Base-by-base conservation (phyloP, 1,140 invertebrate species). In the Penaeus vannamei region DNA sequence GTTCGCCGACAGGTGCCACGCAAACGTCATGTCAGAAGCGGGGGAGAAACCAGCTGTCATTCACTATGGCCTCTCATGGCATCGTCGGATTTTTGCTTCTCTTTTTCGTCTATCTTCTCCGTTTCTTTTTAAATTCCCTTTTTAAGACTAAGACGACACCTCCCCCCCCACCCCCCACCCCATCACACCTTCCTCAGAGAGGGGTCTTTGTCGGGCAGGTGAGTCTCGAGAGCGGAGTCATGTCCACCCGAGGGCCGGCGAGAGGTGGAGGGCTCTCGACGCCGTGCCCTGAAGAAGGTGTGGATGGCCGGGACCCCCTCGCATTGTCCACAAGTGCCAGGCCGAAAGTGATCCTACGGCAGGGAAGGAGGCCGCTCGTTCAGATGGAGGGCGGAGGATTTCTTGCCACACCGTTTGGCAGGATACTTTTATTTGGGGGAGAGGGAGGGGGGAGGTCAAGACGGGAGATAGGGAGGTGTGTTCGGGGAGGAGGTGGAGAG, bases 241-340 rank as follows among this genome's bases (percentile, higher is more conserved):
- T 76, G 86, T 88, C 86, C 64, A 53, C 69, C 81, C 81, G 84
- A 84, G 84, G 81, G 36, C 42, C 46, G 62, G 86, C 42, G 53
- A 88, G 86, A 88, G n/a, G 23, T 88, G 64, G 81, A 88, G 86
- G 60, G 61, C 66, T 60, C 86, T 88, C 81, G 64, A 84, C 79
- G 83, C 86, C 29, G 80, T 84, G 64, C 64, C 23, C 86, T 60
- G 80, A 72, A 60, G 86, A 84, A 88, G 77, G 86, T 83, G 86
- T 72, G 66, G 86, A 88, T 64, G 66, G 86, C 26, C 66, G 46
- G 86, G 81, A 88, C 86, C 83, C 77, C 66, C 86, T 46, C 53
- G 32, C 81, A 84, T 88, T 88, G 86, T 88, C 84, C 80, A 29
- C 29, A 53, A 81, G 86, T 42, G 81, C 32, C 81, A 69, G 64